Evolutionary conservation across 1,140 invertebrate species (phyloP), one percentile per base, ranked within the genome.

Genomic region (Neotoxoptera formosana): DNA sequence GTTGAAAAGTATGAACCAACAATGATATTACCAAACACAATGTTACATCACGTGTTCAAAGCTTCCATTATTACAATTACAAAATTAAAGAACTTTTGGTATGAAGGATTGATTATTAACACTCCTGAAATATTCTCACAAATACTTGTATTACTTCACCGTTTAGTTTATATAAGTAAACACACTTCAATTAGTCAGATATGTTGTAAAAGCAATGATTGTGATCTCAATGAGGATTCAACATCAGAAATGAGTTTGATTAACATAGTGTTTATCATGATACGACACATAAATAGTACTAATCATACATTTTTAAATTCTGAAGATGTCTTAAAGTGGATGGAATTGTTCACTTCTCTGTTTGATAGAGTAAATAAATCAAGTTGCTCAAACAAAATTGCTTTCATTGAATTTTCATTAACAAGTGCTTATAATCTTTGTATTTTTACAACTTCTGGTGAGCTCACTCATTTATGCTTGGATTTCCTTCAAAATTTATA

Each of bases 401-500:
- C 91, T 30, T 93, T 93, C 23, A 56, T 84, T 84, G 91, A 93
- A 93, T 93, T 93, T 93, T 93, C 91, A 0, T 93, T 93, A 86
- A 93, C 91, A 45, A 93, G 91, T 84, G 91, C 81, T 53, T 93
- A 93, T 34, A 93, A 93, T n/a, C 81, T 93, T 84, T 93, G 91
- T 84, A 84, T 93, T 53, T 20, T 36, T 25, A 41, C 17, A 21
- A n/a, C 17, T 20, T 84, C 81, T 45, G 17, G 81, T 30, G 23
- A 86, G 4, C 86, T 93, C 21, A 25, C 34, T 30, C 25, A 56
- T 36, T 51, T 83, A 53, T 53, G 41, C 45, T 86, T 86, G 8
- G 47, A 93, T 86, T 93, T 93, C 8, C 48, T 93, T 34, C n/a
- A 93, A 51, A 45, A 56, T 41, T 30, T 93, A 53, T 84, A n/a